Evolutionary conservation across 2,888 invertebrate genomes (phyloP), one percentile per base, ranked within the genome.

Genomic region (Cistogaster globosa): DNA sequence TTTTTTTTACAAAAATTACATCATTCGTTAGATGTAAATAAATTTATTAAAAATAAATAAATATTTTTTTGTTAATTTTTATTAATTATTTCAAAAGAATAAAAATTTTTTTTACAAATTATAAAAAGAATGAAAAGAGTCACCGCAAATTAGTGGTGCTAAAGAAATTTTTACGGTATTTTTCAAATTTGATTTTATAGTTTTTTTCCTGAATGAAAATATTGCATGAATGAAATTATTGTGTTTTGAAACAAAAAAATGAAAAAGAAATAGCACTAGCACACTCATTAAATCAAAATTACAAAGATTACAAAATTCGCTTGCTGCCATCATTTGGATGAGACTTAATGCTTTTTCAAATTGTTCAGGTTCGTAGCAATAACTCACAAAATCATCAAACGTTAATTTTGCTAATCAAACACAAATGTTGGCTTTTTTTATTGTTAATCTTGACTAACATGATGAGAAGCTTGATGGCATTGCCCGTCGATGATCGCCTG

Each of bases 161-260:
- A 45, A 62, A 36, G 62, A 78, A 74, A 68, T 57, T 78, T 55
- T 74, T 69, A n/a, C 78, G 62, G 77, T 83, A 68, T 72, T 63
- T 75, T 57, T 48, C 1, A 32, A 32, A 32, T 63, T 38, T 48
- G 57, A 51, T 45, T 78, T 57, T 6, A 38, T 12, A 42, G 2
- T 42, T 7, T 83, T 60, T 79, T 74, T 53, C 53, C 32, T 82
- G 78, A 85, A 85, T 82, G 85, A 82, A 82, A 67, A 62, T 77
- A 76, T 71, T 77, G 62, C 80, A 81, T 80, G 72, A 84, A 85
- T 85, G 85, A 82, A 82, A 79, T 82, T 55, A 60, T 75, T 55
- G 69, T 71, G 58, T 65, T 36, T 77, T 18, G 32, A n/a, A n/a
- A n/a, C n/a, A n/a, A n/a, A n/a, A n/a, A n/a, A n/a, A n/a, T n/a